Conservation (phyloP, 2,888 invertebrate genomes). For the Lasiommata megera region DNA sequence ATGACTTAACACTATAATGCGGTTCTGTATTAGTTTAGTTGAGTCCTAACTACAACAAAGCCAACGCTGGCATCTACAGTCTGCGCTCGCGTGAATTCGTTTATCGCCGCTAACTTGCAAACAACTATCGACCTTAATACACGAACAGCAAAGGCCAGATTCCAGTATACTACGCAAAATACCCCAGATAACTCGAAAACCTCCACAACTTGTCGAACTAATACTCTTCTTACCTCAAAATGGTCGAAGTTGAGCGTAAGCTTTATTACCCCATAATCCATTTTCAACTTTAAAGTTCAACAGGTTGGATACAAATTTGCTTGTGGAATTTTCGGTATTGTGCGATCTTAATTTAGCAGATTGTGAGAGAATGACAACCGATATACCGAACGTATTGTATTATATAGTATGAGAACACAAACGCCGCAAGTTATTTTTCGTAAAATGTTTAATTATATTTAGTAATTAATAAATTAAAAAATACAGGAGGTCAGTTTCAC, state of each 20-base stretch:
- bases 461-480: too few species aligned
- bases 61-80: constrained; percentile 20
- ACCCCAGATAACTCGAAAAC: constrained; percentile 61
- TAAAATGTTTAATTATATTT: not conserved
- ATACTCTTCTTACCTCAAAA: constrained; percentile 73
- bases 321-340: constrained; percentile 32
- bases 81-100: constrained; percentile 28
- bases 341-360: constrained; percentile 48
- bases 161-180: constrained; percentile 32
- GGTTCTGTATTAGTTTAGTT: constrained; percentile 18
- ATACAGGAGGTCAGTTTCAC: too few species aligned
- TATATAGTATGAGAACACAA: not conserved
- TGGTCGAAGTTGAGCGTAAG: constrained; percentile 60
- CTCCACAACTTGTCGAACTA: constrained; percentile 72
- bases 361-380: constrained; percentile 26
- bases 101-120: constrained; percentile 11
- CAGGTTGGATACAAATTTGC: constrained; percentile 38
- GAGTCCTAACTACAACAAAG: constrained; percentile 27
- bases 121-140: constrained; percentile 13
- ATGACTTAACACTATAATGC: constrained; percentile 8
- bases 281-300: constrained; percentile 41
- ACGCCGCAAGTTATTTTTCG: not conserved
- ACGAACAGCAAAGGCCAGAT: constrained; percentile 17
- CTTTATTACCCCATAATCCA: constrained; percentile 37
- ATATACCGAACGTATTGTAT: constrained; percentile 7